A percentile compares a stretch with the other conserved stretches of the same genome.
Evolutionary conservation across 1,140 invertebrate genomes (phyloP).

Genomic region (Cotesia chilonis): DNA sequence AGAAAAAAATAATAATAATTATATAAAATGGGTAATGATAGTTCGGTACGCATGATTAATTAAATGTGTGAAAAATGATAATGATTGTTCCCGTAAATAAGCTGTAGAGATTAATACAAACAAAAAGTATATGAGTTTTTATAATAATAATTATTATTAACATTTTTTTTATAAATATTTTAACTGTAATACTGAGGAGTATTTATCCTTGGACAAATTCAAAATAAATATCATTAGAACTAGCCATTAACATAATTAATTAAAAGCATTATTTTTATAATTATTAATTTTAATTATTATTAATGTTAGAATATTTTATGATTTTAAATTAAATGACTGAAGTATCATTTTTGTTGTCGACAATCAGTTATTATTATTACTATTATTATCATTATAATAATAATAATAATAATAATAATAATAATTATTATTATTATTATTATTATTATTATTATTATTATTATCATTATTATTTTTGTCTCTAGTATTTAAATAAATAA

Average conservation of each 20-base stretch:
- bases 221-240: slow-evolving; percentile 62
- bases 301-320: slow-evolving; percentile 18
- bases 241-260: slow-evolving; percentile 51
- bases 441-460: neutral
- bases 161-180: slow-evolving; percentile 17
- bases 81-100: slow-evolving; percentile 46
- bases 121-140: slow-evolving; percentile 15
- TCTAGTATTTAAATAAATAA: slow-evolving; percentile 28
- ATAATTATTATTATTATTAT: slow-evolving; percentile 7
- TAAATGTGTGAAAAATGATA: slow-evolving; percentile 44
- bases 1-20: neutral
- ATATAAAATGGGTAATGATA: slow-evolving; percentile 46
- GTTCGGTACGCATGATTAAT: slow-evolving; percentile 51
- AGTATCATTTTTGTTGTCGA: slow-evolving; percentile 10
- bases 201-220: slow-evolving; percentile 52
- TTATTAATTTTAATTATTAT: slow-evolving; percentile 28
- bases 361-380: slow-evolving; percentile 13
- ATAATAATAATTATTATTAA: slow-evolving; percentile 19
- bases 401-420: too few relatives aligned
- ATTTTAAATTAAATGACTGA: slow-evolving; percentile 25
- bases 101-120: slow-evolving; percentile 23
- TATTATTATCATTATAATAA: too few relatives aligned
- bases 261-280: slow-evolving; percentile 22
- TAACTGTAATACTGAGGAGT: slow-evolving; percentile 45
- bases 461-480: slow-evolving; percentile 26